Evolutionary conservation across 2,113 vertebrate species (phyloP).

Genomic region (Neotoma lepida): DNA sequence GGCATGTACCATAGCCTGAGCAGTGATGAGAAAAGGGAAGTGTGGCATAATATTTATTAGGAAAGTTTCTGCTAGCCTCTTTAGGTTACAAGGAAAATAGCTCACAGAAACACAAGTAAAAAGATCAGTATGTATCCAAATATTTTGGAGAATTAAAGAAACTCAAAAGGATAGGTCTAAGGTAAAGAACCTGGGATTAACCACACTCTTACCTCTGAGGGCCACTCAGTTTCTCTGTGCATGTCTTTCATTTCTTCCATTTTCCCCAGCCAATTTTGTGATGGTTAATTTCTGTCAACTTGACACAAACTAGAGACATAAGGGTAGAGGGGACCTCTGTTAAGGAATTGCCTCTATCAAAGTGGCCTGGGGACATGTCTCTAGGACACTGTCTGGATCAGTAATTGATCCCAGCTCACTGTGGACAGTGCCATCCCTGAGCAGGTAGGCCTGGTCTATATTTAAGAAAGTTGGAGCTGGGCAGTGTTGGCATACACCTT

Average conservation of each 20-base stretch:
- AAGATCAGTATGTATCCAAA: neutral
- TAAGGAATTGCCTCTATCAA: neutral
- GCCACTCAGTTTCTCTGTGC: neutral
- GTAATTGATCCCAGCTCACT: neutral
- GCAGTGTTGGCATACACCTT: no score
- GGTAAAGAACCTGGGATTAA: neutral
- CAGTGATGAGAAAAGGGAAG: conserved; percentile 27
- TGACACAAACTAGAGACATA: neutral
- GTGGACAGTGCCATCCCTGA: neutral
- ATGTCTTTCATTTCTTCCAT: neutral
- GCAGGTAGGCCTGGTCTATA: neutral
- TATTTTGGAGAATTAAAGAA: neutral
- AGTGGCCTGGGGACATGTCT: neutral
- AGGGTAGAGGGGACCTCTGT: neutral
- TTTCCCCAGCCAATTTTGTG: neutral
- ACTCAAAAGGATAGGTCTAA: neutral
- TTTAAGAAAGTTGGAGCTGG: neutral
- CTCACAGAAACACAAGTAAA: neutral
- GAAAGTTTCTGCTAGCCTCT: neutral
- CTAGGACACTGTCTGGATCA: neutral
- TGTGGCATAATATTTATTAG: neutral
- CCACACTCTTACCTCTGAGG: neutral
- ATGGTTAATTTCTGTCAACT: neutral
- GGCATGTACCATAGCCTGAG: neutral
- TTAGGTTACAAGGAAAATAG: neutral